These are phyloP conservation scores for Paramisgurnus dabryanus DNA, from an alignment of 2,113 vertebrate species.

Conservation along the genomic window DNA sequence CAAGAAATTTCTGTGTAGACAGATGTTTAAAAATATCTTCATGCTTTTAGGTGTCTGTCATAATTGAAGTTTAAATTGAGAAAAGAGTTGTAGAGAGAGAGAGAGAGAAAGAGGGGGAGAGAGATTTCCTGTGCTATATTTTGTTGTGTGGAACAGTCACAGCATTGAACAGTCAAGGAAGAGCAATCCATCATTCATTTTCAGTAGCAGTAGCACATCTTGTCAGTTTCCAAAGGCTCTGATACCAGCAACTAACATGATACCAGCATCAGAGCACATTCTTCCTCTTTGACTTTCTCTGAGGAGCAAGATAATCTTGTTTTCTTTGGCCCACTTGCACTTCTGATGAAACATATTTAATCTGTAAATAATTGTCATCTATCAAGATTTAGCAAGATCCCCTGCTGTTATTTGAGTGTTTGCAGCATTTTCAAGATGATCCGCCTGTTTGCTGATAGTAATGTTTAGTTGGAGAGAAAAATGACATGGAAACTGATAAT, in stretches of 20 bases:
- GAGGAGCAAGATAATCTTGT: background rate
- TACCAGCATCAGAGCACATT: conserved; percentile 27
- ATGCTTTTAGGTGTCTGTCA: background rate
- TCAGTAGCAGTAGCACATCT: background rate
- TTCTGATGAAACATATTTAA: conserved; percentile 21
- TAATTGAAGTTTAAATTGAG: background rate
- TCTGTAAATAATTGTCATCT: conserved; percentile 35
- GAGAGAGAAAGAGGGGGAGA: background rate
- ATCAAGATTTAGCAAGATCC: conserved; percentile 2
- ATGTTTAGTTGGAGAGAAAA: conserved; percentile 5
- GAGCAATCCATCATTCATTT: conserved; percentile 18
- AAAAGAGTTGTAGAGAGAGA: background rate
- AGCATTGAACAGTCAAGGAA: background rate
- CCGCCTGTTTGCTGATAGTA: background rate
- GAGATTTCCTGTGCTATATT: background rate
- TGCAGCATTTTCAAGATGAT: background rate
- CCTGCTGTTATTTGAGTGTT: conserved; percentile 2
- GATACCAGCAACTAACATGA: conserved; percentile 42
- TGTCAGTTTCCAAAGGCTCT: conserved; percentile 32
- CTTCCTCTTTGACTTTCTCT: background rate
- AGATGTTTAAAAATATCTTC: background rate
- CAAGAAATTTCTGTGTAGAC: background rate
- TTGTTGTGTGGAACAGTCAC: background rate
- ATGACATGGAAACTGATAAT: background rate
- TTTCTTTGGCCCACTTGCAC: conserved; percentile 10